Evolutionary conservation across 2,797 vertebrate species (phyloP).

Genomic region (Oryzias dopingdopingensis): DNA sequence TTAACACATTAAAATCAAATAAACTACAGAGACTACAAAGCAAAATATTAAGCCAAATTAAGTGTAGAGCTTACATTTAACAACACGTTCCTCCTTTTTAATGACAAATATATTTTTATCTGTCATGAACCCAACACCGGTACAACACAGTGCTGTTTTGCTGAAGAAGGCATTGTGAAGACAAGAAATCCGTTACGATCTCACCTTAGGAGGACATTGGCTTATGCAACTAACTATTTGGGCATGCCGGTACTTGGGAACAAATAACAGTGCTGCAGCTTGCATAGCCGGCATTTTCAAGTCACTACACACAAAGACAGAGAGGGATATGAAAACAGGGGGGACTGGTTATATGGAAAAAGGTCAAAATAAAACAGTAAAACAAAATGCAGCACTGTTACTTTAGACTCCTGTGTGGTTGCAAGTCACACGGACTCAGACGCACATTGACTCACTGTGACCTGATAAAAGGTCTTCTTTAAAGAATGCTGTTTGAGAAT

Average conservation of each 20-base stretch:
- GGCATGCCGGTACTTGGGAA: constrained; percentile 53
- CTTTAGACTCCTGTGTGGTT: not conserved
- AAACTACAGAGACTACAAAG: no score
- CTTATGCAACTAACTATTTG: constrained; percentile 21
- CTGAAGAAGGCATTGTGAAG: constrained; percentile 14
- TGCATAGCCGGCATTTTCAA: constrained; percentile 35
- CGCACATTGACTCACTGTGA: no score
- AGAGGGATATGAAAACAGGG: constrained; percentile 16
- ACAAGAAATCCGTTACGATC: constrained; percentile 17
- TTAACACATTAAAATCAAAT: no score
- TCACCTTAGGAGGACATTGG: constrained; percentile 37
- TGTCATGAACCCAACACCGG: not conserved
- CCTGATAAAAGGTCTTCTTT: no score
- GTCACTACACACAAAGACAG: constrained; percentile 26
- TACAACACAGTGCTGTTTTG: not conserved
- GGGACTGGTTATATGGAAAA: constrained; percentile 11
- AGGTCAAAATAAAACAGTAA: constrained; percentile 3
- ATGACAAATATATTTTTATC: no score
- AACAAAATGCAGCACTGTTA: not conserved
- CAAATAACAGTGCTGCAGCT: constrained; percentile 35
- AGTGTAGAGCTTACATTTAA: no score
- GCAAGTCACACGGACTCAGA: no score
- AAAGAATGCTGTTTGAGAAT: no score
- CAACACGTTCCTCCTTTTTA: no score
- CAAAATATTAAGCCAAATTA: no score